Evolutionary conservation across 2,888 invertebrate genomes (phyloP).

Genomic region (Apodemia zela): DNA sequence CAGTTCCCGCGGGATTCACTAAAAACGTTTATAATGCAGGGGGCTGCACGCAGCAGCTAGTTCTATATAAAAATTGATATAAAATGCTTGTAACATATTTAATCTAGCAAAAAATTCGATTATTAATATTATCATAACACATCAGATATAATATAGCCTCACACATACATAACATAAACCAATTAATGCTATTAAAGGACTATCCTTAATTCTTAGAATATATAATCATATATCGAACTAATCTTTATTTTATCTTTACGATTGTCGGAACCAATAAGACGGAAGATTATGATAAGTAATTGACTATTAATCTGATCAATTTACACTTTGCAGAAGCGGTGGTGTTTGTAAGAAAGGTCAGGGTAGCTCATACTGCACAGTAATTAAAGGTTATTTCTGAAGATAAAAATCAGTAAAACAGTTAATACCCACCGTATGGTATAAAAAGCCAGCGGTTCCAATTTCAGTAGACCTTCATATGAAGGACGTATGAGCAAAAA

Average conservation of each 20-base stretch:
- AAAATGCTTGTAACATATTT: too few relatives aligned
- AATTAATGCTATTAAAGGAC: background rate
- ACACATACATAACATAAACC: background rate
- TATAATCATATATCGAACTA: background rate
- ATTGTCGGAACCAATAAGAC: conserved; percentile 8
- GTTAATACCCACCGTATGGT: conserved; percentile 63
- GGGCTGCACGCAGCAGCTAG: too few relatives aligned
- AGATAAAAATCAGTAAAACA: conserved; percentile 78
- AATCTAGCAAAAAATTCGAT: too few relatives aligned
- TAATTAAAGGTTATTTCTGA: conserved; percentile 80
- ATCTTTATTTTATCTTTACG: conserved; percentile 18
- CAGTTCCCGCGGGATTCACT: too few relatives aligned
- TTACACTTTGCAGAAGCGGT: conserved; percentile 50
- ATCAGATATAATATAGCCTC: too few relatives aligned
- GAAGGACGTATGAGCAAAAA: conserved; percentile 62
- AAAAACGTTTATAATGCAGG: too few relatives aligned
- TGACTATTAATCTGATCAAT: conserved; percentile 42
- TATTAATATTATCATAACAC: too few relatives aligned
- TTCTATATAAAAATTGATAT: too few relatives aligned
- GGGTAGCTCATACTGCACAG: conserved; percentile 73
- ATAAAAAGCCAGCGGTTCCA: conserved; percentile 62
- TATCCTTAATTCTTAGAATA: conserved; percentile 10
- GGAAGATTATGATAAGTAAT: conserved; percentile 18
- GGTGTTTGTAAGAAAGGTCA: conserved; percentile 72
- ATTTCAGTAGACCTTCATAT: conserved; percentile 52